Percentiles rank a stretch among this genome's conserved stretches.
Conservation (phyloP, 2,113 vertebrate genomes). For the Haplotaxodon microlepis region DNA sequence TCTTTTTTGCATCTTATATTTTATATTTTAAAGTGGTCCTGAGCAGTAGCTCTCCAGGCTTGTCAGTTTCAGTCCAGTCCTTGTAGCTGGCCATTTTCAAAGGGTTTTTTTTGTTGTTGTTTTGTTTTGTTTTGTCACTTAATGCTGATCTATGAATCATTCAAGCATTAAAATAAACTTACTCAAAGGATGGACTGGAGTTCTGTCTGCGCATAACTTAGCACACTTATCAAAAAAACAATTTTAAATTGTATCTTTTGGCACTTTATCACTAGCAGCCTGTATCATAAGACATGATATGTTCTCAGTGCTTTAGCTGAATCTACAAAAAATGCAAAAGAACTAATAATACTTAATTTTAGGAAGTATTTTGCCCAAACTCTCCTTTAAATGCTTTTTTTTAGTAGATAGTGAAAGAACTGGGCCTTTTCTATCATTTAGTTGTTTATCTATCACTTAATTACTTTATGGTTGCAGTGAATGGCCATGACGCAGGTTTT, state of each 20-base stretch:
- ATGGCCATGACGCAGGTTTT: not conserved
- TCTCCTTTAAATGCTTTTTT: not conserved
- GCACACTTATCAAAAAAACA: not conserved
- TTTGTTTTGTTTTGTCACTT: not conserved
- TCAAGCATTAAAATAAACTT: not conserved
- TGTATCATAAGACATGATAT: not conserved
- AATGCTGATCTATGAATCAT: not conserved
- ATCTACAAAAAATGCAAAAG: not conserved
- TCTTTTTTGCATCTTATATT: not conserved
- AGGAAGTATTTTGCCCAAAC: not conserved
- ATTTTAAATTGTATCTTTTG: not conserved
- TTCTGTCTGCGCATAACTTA: not conserved
- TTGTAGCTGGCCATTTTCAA: not conserved
- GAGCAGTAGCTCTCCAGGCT: not conserved
- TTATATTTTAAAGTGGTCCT: not conserved
- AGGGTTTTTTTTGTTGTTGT: fast-evolving
- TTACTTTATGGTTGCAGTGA: not conserved
- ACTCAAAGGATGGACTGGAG: not conserved
- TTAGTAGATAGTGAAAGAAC: not conserved
- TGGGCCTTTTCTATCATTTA: not conserved
- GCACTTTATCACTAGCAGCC: not conserved
- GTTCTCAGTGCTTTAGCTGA: not conserved
- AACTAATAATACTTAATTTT: not conserved
- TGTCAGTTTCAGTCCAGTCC: not conserved
- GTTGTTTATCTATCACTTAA: not conserved